phyloP scores from a whole-genome alignment of 2,797 vertebrate species.

The Gorsachius magnificus region DNA sequence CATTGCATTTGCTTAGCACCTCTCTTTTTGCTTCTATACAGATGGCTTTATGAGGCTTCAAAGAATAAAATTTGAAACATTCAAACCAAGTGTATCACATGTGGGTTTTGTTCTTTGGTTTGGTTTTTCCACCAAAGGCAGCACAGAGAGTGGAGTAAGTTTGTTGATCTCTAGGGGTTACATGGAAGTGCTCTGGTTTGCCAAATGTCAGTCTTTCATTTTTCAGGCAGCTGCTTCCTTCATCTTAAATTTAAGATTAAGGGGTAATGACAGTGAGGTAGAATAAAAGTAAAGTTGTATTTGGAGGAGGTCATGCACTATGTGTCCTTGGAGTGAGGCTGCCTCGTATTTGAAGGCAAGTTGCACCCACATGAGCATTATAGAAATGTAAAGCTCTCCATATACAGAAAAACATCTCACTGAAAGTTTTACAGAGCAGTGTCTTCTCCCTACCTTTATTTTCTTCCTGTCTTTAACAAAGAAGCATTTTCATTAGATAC shows the following conservation, averaged over 20 bases:
- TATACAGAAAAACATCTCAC: background rate
- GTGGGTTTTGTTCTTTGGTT: background rate
- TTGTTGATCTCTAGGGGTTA: background rate
- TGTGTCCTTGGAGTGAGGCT: background rate
- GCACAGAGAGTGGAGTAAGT: background rate
- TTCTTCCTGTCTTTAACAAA: background rate
- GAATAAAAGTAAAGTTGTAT: background rate
- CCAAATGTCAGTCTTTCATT: background rate
- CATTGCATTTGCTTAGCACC: background rate
- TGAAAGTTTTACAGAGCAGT: background rate
- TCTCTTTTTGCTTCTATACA: background rate
- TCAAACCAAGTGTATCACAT: background rate
- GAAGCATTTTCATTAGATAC: background rate
- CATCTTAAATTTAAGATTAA: background rate
- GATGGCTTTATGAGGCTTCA: slow-evolving; percentile 11
- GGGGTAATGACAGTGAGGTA: background rate
- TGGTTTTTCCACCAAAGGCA: background rate
- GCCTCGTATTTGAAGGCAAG: background rate
- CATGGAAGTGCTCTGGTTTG: background rate
- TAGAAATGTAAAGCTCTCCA: background rate
- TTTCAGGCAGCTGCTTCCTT: background rate
- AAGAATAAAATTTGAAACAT: slow-evolving; percentile 1
- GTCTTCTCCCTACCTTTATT: background rate
- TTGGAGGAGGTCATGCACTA: background rate
- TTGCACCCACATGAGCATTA: background rate